phyloP scores from a whole-genome alignment of 2,888 invertebrate genomes.

The Drosophila percnosoma region DNA sequence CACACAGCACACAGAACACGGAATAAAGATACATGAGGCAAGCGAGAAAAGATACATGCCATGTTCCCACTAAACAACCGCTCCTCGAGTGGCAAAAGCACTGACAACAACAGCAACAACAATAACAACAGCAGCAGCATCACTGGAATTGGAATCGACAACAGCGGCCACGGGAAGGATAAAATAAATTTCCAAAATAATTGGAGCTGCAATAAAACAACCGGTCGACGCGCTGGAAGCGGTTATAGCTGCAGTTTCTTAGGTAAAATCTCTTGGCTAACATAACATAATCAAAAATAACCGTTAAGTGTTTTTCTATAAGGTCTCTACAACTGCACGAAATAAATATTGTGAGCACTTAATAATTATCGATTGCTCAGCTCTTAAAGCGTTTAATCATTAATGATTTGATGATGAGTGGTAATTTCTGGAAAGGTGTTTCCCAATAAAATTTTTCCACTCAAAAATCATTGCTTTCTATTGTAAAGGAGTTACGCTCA shows the following conservation, averaged over 20 bases:
- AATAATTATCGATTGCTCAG: conserved; percentile 28
- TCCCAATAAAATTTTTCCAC: background rate
- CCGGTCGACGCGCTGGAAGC: conserved; percentile 84
- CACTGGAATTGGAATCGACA: conserved; percentile 16
- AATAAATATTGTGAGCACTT: background rate
- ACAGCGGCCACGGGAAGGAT: conserved; percentile 69
- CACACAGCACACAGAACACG: conserved; percentile 20
- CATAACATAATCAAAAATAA: conserved; percentile 33
- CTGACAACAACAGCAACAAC: conserved; percentile 52
- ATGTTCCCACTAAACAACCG: conserved; percentile 77
- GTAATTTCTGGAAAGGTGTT: conserved; percentile 29
- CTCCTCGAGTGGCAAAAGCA: conserved; percentile 76
- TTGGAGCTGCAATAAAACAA: conserved; percentile 84
- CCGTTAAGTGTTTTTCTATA: conserved; percentile 28
- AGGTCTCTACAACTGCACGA: background rate
- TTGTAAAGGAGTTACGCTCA: background rate
- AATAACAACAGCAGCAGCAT: conserved; percentile 33
- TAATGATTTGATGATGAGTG: conserved; percentile 18
- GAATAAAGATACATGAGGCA: conserved; percentile 61
- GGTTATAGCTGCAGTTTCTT: conserved; percentile 85
- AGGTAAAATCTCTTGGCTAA: conserved; percentile 75
- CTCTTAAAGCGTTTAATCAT: conserved; percentile 8
- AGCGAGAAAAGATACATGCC: conserved; percentile 70
- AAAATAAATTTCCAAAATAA: conserved; percentile 84
- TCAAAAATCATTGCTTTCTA: conserved; percentile 5